phyloP scores from a whole-genome alignment of 2,113 vertebrate species.

The Nibea coibor region DNA sequence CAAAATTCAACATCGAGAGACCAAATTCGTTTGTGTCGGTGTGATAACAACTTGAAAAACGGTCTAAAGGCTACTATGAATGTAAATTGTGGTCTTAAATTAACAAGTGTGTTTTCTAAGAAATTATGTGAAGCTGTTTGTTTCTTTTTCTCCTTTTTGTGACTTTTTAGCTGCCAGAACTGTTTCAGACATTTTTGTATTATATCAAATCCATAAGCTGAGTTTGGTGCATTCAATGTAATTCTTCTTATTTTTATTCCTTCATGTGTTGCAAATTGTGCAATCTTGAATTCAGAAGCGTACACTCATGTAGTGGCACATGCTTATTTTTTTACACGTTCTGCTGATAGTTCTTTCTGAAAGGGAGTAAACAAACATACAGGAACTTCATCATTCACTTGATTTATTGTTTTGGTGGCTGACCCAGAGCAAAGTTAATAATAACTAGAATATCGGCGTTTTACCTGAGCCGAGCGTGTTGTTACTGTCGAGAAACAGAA shows the following conservation, averaged over 20 bases:
- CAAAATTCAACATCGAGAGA: conserved; percentile 25
- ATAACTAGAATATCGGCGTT: conserved; percentile 1
- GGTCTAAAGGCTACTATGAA: conserved; percentile 53
- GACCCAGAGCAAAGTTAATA: background rate
- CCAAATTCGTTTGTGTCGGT: conserved; percentile 24
- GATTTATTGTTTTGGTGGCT: conserved; percentile 20
- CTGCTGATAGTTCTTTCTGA: background rate
- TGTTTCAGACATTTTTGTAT: conserved; percentile 46
- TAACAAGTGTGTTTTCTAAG: conserved; percentile 43
- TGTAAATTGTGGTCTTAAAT: conserved; percentile 54
- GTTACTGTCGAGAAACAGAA: conserved; percentile 19
- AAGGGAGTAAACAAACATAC: background rate
- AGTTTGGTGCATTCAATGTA: conserved; percentile 11
- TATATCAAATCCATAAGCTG: conserved; percentile 35
- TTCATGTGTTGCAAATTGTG: background rate
- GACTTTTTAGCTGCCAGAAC: background rate
- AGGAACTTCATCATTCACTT: conserved; percentile 4
- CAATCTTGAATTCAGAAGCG: conserved; percentile 8
- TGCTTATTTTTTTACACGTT: conserved; percentile 27
- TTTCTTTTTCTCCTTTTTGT: conserved; percentile 19
- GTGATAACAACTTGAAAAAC: conserved; percentile 28
- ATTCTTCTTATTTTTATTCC: background rate
- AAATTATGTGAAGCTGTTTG: background rate
- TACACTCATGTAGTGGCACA: background rate
- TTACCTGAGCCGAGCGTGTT: conserved; percentile 13